Percentiles rank a stretch among this genome's conserved stretches.
phyloP scores from a whole-genome alignment of 2,888 invertebrate species.

The Hedychridium roseum region DNA sequence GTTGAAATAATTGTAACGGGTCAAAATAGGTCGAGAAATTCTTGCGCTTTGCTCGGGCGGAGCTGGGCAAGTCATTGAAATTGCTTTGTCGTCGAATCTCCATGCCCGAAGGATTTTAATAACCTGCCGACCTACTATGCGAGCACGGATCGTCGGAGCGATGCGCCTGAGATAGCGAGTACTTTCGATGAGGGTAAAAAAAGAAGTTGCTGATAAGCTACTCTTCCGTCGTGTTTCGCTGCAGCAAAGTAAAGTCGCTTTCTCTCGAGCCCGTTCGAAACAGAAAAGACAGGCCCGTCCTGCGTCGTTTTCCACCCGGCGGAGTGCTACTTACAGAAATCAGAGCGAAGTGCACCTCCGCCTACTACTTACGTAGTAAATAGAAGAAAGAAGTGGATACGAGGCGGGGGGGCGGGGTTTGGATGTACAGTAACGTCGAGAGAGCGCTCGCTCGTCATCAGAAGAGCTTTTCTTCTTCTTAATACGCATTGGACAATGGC shows the following conservation, averaged over 20 bases:
- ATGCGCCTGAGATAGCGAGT: too few species aligned
- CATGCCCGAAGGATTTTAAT: too few species aligned
- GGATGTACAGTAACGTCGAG: slow-evolving; percentile 39
- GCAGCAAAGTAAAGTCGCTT: neutral
- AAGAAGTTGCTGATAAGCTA: slow-evolving; percentile 6
- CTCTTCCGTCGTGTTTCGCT: too few species aligned
- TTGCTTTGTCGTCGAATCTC: too few species aligned
- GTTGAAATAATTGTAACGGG: too few species aligned
- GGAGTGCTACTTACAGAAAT: slow-evolving; percentile 62
- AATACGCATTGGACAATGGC: slow-evolving; percentile 56
- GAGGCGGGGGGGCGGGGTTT: slow-evolving; percentile 34
- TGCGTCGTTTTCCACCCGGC: slow-evolving; percentile 48
- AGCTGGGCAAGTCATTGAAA: too few species aligned
- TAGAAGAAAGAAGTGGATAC: slow-evolving; percentile 35
- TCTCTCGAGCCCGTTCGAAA: neutral
- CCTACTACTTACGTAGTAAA: slow-evolving; percentile 55
- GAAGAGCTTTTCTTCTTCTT: slow-evolving; percentile 55
- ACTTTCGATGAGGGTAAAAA: neutral
- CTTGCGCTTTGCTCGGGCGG: too few species aligned
- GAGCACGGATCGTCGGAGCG: too few species aligned
- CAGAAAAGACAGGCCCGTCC: slow-evolving; percentile 13
- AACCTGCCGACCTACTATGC: too few species aligned
- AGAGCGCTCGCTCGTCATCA: slow-evolving; percentile 44
- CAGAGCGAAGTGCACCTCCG: slow-evolving; percentile 40
- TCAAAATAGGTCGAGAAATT: too few species aligned